Evolutionary conservation across 2,797 vertebrate species (phyloP), one percentile per base, ranked within the genome.

Genomic region (Cercopithecus petaurista): DNA sequence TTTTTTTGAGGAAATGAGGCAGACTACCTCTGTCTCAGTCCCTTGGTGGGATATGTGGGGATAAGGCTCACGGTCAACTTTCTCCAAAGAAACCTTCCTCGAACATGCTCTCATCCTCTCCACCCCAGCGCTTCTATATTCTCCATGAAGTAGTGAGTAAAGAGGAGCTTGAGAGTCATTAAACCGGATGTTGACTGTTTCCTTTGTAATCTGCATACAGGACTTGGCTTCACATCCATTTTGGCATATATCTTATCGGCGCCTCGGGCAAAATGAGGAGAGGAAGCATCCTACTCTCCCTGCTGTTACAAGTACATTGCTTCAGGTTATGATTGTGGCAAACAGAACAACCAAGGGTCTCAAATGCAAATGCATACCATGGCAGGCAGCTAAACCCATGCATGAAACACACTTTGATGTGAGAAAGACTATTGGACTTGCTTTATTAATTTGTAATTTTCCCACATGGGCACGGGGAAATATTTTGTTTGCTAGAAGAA

Each of bases 171-270:
- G 17, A 52, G 46, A 17, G 12, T 43, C 30, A 22, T 28, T 72
- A 33, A 75, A 19, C 28, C 0, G 0, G 43, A 26, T 43, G 55
- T 76, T 30, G 8, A 46, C 36, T 0, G 2, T 64, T 36, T 67
- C 17, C 33, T 73, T 67, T 19, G 15, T 19, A 19, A n/a, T 67
- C 61, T 33, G 15, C 33, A 8, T n/a, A 19, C 33, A 19, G 61
- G 61, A 67, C 30, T n/a, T n/a, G 33, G 61, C 33, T 67, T n/a
- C 36, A 24, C 11, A 30, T n/a, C 26, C 22, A 28, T 61, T 52
- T n/a, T 7, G 28, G 15, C 19, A 48, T 13, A 1, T 10, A 61
- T 21, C 41, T 39, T 26, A 22, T 41, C 52, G 39, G 67, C 5
- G 33, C 43, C 28, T 64, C 17, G 0, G 52, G n/a, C 67, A 10